Percentiles rank a stretch among this genome's conserved stretches.
These are phyloP conservation scores for Alauda arvensis DNA, from an alignment of 2,797 vertebrate genomes.

Conservation along the genomic window DNA sequence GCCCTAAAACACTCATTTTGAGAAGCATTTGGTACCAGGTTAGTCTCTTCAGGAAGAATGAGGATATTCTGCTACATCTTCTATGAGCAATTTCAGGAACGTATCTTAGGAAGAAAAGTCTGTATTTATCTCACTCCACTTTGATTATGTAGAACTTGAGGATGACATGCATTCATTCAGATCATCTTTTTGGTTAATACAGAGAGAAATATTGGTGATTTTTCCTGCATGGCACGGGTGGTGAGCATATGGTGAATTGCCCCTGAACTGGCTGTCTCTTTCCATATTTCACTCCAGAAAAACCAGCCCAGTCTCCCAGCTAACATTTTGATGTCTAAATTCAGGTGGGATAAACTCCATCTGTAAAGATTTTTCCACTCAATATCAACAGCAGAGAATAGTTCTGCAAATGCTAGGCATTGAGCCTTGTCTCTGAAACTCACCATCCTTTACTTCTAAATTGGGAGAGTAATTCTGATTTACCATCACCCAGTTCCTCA, in stretches of 20 bases:
- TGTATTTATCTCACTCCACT: neutral
- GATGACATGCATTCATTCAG: neutral
- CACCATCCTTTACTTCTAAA: neutral
- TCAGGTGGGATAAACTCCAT: neutral
- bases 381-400: neutral
- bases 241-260: neutral
- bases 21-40: neutral
- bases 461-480: conserved; percentile 1
- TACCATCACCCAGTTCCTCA: neutral
- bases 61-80: neutral
- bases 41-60: neutral
- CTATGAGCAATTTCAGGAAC: neutral
- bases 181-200: neutral
- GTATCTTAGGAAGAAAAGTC: neutral
- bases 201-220: neutral
- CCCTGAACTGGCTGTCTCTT: neutral
- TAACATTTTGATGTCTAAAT: neutral
- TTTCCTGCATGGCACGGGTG: neutral
- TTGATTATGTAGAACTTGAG: neutral
- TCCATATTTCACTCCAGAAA: neutral
- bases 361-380: neutral
- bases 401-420: neutral
- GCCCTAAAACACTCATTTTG: fast-evolving
- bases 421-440: neutral
- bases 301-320: neutral